Evolutionary conservation across 1,140 invertebrate genomes (phyloP).

Genomic region (Saccostrea echinata): DNA sequence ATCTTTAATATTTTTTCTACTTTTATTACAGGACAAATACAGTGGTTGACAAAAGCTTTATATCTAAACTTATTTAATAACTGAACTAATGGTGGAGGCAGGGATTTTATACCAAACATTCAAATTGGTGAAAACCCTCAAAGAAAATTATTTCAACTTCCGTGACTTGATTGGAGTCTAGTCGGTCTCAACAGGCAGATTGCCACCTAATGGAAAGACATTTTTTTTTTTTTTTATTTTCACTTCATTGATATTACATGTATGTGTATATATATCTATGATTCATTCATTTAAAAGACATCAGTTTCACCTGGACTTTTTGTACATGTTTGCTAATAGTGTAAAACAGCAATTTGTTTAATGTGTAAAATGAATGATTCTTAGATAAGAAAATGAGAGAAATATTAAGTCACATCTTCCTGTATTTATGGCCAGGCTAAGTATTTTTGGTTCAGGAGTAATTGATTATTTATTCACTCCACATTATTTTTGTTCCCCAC

Average conservation of each 20-base stretch:
- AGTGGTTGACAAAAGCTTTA: constrained; percentile 36
- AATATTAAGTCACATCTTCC: too few species aligned
- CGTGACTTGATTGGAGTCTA: background rate
- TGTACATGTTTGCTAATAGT: too few species aligned
- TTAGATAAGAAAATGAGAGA: too few species aligned
- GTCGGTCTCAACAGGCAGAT: background rate
- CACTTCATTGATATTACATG: background rate
- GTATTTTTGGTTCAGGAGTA: too few species aligned
- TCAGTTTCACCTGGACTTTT: too few species aligned
- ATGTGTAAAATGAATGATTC: too few species aligned
- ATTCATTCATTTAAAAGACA: background rate
- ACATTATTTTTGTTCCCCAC: too few species aligned
- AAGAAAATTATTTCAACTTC: background rate
- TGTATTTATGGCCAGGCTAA: too few species aligned
- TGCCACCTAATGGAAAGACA: background rate
- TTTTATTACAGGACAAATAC: constrained; percentile 33
- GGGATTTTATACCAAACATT: background rate
- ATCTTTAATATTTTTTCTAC: background rate
- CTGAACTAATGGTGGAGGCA: background rate
- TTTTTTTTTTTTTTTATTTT: background rate
- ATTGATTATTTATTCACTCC: too few species aligned
- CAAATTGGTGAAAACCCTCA: background rate
- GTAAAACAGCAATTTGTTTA: too few species aligned
- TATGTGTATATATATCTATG: background rate
- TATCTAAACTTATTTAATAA: background rate